These are phyloP conservation scores for Microcebus lehilahytsara DNA, from an alignment of 2,113 vertebrate genomes.

Conservation along the genomic window DNA sequence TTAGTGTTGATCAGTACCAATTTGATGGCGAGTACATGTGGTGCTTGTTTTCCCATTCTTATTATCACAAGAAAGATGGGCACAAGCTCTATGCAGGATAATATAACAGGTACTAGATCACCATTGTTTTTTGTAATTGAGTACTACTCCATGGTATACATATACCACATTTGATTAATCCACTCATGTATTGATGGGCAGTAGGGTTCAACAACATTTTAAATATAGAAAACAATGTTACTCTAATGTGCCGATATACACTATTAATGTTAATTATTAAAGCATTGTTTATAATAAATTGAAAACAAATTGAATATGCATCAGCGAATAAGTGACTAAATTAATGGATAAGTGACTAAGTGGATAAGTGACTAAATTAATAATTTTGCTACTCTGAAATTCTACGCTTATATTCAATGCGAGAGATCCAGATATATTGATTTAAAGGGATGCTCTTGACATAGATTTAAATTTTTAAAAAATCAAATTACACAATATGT, in stretches of 20 bases:
- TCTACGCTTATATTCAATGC: neutral
- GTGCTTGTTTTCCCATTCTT: too few species aligned
- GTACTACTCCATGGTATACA: too few species aligned
- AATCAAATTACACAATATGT: neutral
- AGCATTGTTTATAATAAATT: constrained; percentile 17
- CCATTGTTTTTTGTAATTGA: too few species aligned
- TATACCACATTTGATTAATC: too few species aligned
- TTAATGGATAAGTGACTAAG: neutral
- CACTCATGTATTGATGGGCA: too few species aligned
- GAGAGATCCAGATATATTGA: neutral
- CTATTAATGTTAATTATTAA: constrained; percentile 23
- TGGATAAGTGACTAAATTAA: neutral
- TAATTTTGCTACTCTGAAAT: constrained; percentile 16
- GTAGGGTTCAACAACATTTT: neutral
- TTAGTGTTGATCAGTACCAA: too few species aligned
- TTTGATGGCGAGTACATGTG: too few species aligned
- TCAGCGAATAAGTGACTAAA: neutral
- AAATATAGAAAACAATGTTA: constrained; percentile 13
- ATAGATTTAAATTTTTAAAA: neutral
- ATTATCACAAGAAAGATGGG: too few species aligned
- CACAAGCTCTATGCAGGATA: too few species aligned
- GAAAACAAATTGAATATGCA: constrained; percentile 20
- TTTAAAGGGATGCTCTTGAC: neutral
- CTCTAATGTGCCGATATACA: neutral
- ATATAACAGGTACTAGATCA: too few species aligned